A percentile compares a stretch with the other conserved stretches of the same genome.
Evolutionary conservation across 2,797 vertebrate genomes (phyloP).

Genomic region (Macrochelys suwanniensis): DNA sequence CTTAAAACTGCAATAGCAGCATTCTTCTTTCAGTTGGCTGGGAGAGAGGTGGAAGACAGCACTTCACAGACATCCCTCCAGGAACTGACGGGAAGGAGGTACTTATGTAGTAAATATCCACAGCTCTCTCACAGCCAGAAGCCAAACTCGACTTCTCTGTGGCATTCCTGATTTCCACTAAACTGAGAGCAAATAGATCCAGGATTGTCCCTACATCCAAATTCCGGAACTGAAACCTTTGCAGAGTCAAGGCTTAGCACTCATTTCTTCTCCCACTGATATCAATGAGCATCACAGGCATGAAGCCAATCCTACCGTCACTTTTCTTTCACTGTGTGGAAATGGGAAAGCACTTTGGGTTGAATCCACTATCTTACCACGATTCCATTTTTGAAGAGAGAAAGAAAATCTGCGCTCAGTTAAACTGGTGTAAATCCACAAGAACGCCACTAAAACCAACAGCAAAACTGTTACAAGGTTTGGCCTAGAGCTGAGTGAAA

Average conservation of each 20-base stretch:
- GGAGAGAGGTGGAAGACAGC: neutral
- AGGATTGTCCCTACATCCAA: neutral
- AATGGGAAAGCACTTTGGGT: neutral
- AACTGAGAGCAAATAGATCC: neutral
- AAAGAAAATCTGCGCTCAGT: neutral
- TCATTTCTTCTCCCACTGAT: conserved; percentile 49
- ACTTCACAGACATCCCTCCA: neutral
- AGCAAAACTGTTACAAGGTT: neutral
- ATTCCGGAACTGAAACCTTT: conserved; percentile 13
- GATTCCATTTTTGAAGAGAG: neutral
- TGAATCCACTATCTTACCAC: neutral
- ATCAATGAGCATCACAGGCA: conserved; percentile 31
- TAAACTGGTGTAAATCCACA: neutral
- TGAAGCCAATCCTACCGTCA: conserved; percentile 3
- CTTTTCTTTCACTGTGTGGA: conserved; percentile 34
- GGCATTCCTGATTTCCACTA: neutral
- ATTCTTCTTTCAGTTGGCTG: conserved; percentile 39
- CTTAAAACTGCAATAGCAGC: conserved; percentile 50
- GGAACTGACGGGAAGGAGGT: neutral
- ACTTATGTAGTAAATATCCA: conserved; percentile 3
- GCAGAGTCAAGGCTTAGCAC: neutral
- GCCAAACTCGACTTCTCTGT: neutral
- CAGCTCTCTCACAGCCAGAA: conserved; percentile 32
- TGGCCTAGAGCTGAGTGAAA: neutral
- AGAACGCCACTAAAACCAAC: neutral